Conservation (phyloP, 2,113 vertebrate genomes). For the Pseudopodoces humilis region DNA sequence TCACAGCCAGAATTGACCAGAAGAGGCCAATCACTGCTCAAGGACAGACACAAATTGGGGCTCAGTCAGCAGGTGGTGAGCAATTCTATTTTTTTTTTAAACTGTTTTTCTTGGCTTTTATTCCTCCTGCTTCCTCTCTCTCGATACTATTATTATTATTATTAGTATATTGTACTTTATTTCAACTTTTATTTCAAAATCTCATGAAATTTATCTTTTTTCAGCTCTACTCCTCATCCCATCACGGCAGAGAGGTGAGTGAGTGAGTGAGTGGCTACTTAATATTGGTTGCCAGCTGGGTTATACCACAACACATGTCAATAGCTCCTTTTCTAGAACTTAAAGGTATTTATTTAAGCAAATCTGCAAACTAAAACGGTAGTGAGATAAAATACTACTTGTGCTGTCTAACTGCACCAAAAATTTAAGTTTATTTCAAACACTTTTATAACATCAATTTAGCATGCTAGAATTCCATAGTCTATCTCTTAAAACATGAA, state of each 20-base stretch:
- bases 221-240: neutral
- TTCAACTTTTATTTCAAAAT: neutral
- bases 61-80: neutral
- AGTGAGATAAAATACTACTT: neutral
- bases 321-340: neutral
- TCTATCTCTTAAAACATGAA: neutral
- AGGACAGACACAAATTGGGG: neutral
- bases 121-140: neutral
- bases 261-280: neutral
- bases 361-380: neutral
- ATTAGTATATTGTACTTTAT: neutral
- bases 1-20: neutral
- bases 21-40: neutral
- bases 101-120: neutral
- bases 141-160: neutral
- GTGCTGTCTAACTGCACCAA: neutral
- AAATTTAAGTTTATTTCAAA: conserved; percentile 15
- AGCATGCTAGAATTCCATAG: neutral
- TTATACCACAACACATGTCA: neutral
- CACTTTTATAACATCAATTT: neutral
- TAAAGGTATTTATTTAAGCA: neutral
- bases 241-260: neutral
- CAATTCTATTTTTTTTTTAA: neutral
- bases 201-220: neutral
- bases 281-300: neutral